Evolutionary conservation across 2,888 invertebrate species (phyloP).

Genomic region (Caenorhabditis zanzibari): DNA sequence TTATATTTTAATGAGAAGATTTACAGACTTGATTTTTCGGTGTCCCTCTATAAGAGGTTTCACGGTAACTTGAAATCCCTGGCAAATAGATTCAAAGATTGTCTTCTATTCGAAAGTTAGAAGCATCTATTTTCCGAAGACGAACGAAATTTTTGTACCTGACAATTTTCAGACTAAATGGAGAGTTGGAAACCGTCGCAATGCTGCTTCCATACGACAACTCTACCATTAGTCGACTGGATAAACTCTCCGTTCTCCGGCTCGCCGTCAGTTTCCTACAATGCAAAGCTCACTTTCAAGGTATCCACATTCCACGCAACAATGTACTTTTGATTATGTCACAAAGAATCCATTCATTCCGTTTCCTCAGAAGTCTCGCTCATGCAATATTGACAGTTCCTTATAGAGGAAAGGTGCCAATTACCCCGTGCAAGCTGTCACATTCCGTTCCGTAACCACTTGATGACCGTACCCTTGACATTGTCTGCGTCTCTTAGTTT

Average conservation of each 20-base stretch:
- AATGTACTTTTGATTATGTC: constrained; percentile 17
- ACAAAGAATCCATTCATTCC: constrained; percentile 25
- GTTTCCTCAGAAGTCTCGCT: constrained; percentile 29
- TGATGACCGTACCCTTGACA: constrained; percentile 56
- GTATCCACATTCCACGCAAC: constrained; percentile 85
- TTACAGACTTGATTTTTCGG: too few species aligned
- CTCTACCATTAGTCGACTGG: constrained; percentile 91
- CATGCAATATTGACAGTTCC: constrained; percentile 44
- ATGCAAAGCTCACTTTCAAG: constrained; percentile 99
- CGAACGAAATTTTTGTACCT: too few species aligned
- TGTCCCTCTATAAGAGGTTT: too few species aligned
- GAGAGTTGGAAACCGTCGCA: constrained; percentile 97
- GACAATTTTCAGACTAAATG: constrained; percentile 88
- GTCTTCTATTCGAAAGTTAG: too few species aligned
- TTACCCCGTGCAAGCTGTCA: constrained; percentile 48
- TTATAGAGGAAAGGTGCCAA: constrained; percentile 40
- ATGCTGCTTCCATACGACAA: constrained; percentile 85
- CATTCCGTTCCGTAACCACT: constrained; percentile 46
- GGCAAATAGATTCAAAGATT: too few species aligned
- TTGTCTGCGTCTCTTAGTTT: constrained; percentile 37
- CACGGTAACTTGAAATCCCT: too few species aligned
- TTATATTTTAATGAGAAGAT: too few species aligned
- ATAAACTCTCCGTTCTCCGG: constrained; percentile 96
- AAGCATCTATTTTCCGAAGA: too few species aligned
- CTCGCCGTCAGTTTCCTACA: constrained; percentile 98